These are phyloP conservation scores for Thera obeliscata DNA, from an alignment of 2,888 invertebrate species.

Conservation along the genomic window DNA sequence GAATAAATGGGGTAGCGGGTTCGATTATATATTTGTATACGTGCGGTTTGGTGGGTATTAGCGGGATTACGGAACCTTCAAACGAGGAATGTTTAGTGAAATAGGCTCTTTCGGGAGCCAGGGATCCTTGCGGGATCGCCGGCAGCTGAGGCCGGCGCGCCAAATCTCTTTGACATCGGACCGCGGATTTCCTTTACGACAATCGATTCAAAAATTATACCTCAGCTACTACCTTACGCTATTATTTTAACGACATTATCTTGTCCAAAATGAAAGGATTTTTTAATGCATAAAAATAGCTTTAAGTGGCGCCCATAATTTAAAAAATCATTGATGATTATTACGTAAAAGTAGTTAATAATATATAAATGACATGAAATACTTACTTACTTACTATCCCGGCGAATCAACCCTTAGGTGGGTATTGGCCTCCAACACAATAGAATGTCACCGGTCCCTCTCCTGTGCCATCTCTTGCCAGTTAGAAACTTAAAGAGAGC, in stretches of 20 bases:
- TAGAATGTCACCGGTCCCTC: no score
- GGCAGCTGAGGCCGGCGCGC: slow-evolving; percentile 54
- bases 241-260: slow-evolving; percentile 28
- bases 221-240: slow-evolving; percentile 7
- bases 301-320: not conserved
- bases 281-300: not conserved
- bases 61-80: slow-evolving; percentile 55
- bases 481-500: no score
- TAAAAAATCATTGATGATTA: no score
- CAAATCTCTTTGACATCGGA: slow-evolving; percentile 52
- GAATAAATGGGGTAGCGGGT: slow-evolving; percentile 48
- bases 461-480: no score
- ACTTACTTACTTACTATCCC: no score
- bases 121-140: slow-evolving; percentile 50
- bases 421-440: no score
- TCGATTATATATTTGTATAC: slow-evolving; percentile 57
- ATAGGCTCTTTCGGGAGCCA: slow-evolving; percentile 49
- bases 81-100: slow-evolving; percentile 58
- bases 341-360: no score
- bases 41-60: slow-evolving; percentile 63
- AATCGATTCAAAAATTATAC: slow-evolving; percentile 32
- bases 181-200: slow-evolving; percentile 40
- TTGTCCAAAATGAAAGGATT: slow-evolving; percentile 7
- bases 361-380: no score
- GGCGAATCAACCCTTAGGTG: no score